phyloP scores from a whole-genome alignment of 1,140 invertebrate species.

The Drosophila lowei region DNA sequence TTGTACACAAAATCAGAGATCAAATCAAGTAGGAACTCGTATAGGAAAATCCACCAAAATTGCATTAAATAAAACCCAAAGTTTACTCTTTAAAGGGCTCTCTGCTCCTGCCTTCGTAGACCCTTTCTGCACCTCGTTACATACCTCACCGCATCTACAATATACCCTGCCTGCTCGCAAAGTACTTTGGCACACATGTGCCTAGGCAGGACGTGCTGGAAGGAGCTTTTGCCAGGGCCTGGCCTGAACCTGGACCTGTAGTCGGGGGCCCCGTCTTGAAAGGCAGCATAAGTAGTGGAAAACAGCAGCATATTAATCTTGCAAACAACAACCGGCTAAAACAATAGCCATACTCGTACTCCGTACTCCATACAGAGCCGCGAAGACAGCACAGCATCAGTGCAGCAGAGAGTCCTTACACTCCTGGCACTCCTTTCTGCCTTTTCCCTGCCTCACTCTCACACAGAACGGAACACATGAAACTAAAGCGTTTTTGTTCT shows the following conservation, averaged over 20 bases:
- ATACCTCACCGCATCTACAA: conserved; percentile 1
- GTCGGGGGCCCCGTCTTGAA: conserved; percentile 47
- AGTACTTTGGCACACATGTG: neutral
- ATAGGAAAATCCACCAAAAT: no score
- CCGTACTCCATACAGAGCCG: conserved; percentile 20
- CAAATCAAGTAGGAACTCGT: no score
- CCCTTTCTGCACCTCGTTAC: neutral
- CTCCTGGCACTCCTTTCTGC: conserved; percentile 35
- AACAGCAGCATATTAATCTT: conserved; percentile 78
- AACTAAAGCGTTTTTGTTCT: conserved; percentile 63
- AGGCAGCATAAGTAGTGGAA: conserved; percentile 78
- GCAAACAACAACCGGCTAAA: conserved; percentile 55
- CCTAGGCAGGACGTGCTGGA: conserved; percentile 50
- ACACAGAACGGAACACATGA: conserved; percentile 50
- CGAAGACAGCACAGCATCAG: conserved; percentile 11
- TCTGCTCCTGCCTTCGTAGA: no score
- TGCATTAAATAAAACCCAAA: no score
- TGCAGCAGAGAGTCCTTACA: conserved; percentile 20
- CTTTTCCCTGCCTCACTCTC: conserved; percentile 19
- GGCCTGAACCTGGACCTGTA: conserved; percentile 19
- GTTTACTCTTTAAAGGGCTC: no score
- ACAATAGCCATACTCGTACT: conserved; percentile 35
- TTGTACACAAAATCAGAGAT: no score
- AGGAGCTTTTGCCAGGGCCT: neutral
- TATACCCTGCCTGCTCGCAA: no score